Percentiles rank a stretch among this genome's conserved stretches.
phyloP scores from a whole-genome alignment of 2,797 vertebrate species.

The Poecilia gillii region DNA sequence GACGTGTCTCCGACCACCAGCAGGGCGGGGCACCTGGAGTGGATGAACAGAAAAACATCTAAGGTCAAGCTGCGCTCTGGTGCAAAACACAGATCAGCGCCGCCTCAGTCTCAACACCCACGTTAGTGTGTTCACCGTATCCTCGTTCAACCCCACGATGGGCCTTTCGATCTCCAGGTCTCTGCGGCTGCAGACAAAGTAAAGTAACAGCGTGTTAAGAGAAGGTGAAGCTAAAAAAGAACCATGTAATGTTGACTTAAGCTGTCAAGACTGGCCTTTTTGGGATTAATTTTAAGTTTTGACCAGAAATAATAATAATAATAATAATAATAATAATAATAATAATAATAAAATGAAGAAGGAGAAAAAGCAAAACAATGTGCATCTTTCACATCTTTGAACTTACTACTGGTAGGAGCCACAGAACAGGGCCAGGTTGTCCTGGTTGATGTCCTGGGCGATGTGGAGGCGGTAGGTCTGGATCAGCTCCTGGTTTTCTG shows the following conservation, averaged over 20 bases:
- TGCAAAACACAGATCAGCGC: neutral
- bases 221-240: neutral
- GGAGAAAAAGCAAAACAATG: neutral
- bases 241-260: neutral
- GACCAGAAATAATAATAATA: neutral
- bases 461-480: slow-evolving; percentile 97
- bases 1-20: slow-evolving; percentile 96
- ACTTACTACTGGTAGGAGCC: slow-evolving; percentile 89
- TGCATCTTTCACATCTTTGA: slow-evolving; percentile 54
- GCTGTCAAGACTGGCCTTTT: neutral
- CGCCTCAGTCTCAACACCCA: slow-evolving; percentile 72
- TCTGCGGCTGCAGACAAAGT: slow-evolving; percentile 82
- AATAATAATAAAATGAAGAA: neutral
- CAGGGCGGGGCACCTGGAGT: slow-evolving; percentile 88
- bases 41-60: neutral
- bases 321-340: neutral
- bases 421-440: slow-evolving; percentile 94
- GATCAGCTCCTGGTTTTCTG: slow-evolving; percentile 94
- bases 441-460: slow-evolving; percentile 96
- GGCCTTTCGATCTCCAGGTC: slow-evolving; percentile 96
- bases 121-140: slow-evolving; percentile 89
- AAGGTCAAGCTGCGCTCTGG: neutral
- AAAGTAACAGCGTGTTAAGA: neutral
- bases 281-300: neutral
- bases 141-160: slow-evolving; percentile 85